These are phyloP conservation scores for Halictus rubicundus DNA, from an alignment of 1,140 invertebrate species.

Conservation along the genomic window DNA sequence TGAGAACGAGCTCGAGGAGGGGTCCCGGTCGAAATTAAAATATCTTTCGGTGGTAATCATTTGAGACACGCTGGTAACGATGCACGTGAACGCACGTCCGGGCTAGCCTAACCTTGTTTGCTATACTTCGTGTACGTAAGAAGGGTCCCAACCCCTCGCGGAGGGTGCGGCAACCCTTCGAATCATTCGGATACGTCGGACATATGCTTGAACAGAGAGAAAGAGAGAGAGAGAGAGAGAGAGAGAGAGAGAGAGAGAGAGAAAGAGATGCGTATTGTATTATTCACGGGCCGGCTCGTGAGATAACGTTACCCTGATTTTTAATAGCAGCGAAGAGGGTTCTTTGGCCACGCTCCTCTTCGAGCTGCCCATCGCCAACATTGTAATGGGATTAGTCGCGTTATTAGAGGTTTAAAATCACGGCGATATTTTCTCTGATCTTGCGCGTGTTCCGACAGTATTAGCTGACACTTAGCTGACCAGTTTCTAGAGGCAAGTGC, in stretches of 20 bases:
- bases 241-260: constrained; percentile 48
- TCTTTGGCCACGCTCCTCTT: constrained; percentile 44
- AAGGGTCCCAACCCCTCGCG: constrained; percentile 53
- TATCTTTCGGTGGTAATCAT: constrained; percentile 71
- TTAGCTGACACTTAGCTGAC: background rate
- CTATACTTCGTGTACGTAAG: constrained; percentile 21
- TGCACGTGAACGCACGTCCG: constrained; percentile 40
- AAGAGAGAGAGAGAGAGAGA: constrained; percentile 46
- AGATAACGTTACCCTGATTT: constrained; percentile 76
- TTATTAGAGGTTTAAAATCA: constrained; percentile 66
- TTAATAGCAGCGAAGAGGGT: constrained; percentile 67
- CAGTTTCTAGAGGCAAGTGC: background rate
- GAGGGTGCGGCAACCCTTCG: constrained; percentile 54
- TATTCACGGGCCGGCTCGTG: constrained; percentile 67
- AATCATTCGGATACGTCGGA: constrained; percentile 55
- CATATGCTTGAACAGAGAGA: constrained; percentile 65
- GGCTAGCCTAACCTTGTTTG: constrained; percentile 33
- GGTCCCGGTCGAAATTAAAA: constrained; percentile 71
- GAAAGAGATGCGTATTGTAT: constrained; percentile 69
- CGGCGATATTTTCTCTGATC: constrained; percentile 52
- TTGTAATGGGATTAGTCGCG: constrained; percentile 75
- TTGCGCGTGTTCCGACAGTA: background rate
- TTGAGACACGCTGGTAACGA: constrained; percentile 58
- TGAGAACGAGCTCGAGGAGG: constrained; percentile 58
- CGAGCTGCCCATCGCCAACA: constrained; percentile 50